phyloP scores from a whole-genome alignment of 2,113 vertebrate genomes.

The Micromys minutus region DNA sequence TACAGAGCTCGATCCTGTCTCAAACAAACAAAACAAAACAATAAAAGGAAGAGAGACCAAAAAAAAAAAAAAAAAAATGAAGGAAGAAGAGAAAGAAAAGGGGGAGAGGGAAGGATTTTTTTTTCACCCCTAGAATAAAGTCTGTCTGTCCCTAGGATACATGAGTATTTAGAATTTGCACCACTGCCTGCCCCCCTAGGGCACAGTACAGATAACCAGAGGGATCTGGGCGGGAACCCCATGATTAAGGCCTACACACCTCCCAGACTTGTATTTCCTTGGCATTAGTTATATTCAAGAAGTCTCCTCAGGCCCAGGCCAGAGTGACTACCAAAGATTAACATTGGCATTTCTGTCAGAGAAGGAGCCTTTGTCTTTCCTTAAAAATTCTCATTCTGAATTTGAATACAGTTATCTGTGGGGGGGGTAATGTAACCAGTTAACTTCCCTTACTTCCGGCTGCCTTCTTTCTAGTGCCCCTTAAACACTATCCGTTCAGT shows the following conservation, averaged over 20 bases:
- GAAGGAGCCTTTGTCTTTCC: not conserved
- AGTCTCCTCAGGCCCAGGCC: not conserved
- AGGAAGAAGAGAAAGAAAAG: not conserved
- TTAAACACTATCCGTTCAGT: slow-evolving; percentile 35
- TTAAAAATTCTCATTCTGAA: slow-evolving; percentile 39
- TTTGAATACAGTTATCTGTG: slow-evolving; percentile 12
- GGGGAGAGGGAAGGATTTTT: not conserved
- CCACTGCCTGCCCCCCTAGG: not conserved
- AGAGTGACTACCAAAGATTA: not conserved
- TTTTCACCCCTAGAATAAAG: slow-evolving; percentile 50
- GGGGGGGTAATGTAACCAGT: too few species aligned
- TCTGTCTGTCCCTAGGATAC: slow-evolving; percentile 8
- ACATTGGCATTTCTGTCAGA: not conserved
- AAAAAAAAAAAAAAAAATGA: too few species aligned
- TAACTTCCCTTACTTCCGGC: not conserved
- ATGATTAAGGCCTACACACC: too few species aligned
- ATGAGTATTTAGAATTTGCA: slow-evolving; percentile 5
- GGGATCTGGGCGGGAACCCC: not conserved
- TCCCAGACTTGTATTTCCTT: not conserved
- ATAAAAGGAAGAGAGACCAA: not conserved
- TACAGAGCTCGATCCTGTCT: not conserved
- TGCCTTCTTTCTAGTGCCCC: slow-evolving; percentile 37
- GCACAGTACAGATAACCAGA: not conserved
- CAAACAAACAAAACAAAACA: not conserved
- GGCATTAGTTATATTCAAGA: not conserved